Percentiles rank a stretch among this genome's conserved stretches.
These are phyloP conservation scores for Sander vitreus DNA, from an alignment of 2,113 vertebrate genomes.

Conservation along the genomic window DNA sequence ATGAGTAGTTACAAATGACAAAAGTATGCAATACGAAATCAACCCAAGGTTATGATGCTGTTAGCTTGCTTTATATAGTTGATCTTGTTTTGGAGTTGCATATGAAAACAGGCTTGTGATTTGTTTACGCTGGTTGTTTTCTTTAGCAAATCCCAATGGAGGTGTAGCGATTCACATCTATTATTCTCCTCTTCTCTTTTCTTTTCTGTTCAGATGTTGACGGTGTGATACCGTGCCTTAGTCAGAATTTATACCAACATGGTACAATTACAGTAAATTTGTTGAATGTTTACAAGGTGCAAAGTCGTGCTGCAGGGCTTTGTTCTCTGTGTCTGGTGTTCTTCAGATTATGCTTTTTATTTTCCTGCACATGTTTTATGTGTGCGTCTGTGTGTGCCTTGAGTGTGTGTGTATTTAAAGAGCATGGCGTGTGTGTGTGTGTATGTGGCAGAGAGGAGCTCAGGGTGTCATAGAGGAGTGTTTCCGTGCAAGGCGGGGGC, in stretches of 20 bases:
- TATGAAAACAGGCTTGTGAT: conserved; percentile 73
- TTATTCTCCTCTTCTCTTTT: conserved; percentile 75
- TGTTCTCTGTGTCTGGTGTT: conserved; percentile 79
- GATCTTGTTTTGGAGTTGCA: conserved; percentile 68
- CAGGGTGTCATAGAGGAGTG: conserved; percentile 81
- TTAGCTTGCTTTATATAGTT: conserved; percentile 66
- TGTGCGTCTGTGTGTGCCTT: conserved; percentile 55
- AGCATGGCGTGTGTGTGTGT: conserved; percentile 47
- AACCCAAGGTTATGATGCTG: conserved; percentile 78
- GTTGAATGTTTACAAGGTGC: conserved; percentile 86
- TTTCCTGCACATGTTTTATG: conserved; percentile 69
- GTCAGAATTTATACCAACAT: conserved; percentile 84
- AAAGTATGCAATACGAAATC: conserved; percentile 74
- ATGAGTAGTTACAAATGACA: conserved; percentile 78
- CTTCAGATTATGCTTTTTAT: conserved; percentile 75
- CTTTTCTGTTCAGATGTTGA: conserved; percentile 76
- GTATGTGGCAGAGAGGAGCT: conserved; percentile 72
- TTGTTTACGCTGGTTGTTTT: conserved; percentile 78
- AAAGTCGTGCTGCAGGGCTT: conserved; percentile 82
- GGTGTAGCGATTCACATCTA: conserved; percentile 74
- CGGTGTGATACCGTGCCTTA: conserved; percentile 77
- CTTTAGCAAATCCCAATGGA: conserved; percentile 81
- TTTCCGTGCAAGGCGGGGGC: conserved; percentile 85
- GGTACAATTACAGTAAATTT: conserved; percentile 87
- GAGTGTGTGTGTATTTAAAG: conserved; percentile 64